These are phyloP conservation scores for Dorcus parallelipipedus DNA, from an alignment of 2,888 invertebrate genomes.

Conservation along the genomic window DNA sequence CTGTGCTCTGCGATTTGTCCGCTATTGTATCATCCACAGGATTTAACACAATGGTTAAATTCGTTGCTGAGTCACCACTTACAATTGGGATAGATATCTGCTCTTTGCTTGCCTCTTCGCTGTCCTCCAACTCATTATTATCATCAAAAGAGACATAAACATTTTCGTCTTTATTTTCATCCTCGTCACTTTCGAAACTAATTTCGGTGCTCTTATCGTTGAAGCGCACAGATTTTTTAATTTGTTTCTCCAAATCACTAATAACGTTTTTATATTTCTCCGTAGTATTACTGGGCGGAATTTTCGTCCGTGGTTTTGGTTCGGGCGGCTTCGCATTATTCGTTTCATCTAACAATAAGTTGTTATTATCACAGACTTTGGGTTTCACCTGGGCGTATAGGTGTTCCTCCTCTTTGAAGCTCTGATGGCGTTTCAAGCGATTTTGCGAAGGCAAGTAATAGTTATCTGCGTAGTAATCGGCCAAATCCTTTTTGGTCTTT, in stretches of 20 bases:
- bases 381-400: conserved; percentile 10
- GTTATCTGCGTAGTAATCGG: conserved; percentile 25
- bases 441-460: conserved; percentile 37
- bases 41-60: too few species aligned
- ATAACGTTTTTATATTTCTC: conserved; percentile 33
- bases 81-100: too few species aligned
- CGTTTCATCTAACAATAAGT: neutral
- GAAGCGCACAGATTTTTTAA: conserved; percentile 45
- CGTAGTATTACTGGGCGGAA: conserved; percentile 23
- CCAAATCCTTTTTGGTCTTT: conserved; percentile 31
- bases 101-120: too few species aligned
- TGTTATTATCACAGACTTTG: conserved; percentile 10
- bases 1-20: too few species aligned
- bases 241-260: conserved; percentile 39
- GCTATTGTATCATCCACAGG: too few species aligned
- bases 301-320: conserved; percentile 39
- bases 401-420: conserved; percentile 20
- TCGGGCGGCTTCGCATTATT: conserved; percentile 24
- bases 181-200: conserved; percentile 13
- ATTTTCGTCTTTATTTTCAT: conserved; percentile 2
- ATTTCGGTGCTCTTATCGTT: conserved; percentile 40
- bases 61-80: too few species aligned
- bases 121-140: too few species aligned
- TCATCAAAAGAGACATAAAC: too few species aligned
- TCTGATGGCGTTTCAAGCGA: conserved; percentile 18